Percentiles rank a stretch among this genome's conserved stretches.
These are phyloP conservation scores for Ursus arctos DNA, from an alignment of 2,113 vertebrate species.

Conservation along the genomic window DNA sequence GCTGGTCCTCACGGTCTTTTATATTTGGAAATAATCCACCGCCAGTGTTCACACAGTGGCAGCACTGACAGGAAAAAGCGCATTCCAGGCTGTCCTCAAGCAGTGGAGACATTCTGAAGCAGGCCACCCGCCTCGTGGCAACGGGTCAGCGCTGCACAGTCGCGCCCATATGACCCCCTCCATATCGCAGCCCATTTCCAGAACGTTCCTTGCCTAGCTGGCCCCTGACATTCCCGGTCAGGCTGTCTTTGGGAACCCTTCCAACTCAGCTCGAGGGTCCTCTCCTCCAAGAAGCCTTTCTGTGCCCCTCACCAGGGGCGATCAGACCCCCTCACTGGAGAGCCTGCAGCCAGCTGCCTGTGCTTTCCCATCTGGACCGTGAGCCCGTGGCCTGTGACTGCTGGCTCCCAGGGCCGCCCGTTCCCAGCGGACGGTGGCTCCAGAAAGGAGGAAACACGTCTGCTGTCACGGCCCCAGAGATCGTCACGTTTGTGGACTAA, in stretches of 20 bases:
- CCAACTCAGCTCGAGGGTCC: background rate
- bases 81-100: background rate
- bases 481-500: accelerated
- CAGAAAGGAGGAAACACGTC: background rate
- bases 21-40: background rate
- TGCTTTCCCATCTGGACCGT: accelerated
- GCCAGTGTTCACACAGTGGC: accelerated
- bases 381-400: background rate
- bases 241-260: background rate
- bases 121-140: background rate
- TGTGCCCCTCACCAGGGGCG: background rate
- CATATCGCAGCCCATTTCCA: accelerated
- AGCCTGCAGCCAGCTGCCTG: background rate
- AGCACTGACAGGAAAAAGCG: accelerated
- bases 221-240: background rate
- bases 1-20: background rate
- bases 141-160: background rate
- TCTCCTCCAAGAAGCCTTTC: background rate
- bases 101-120: background rate
- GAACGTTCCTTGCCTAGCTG: background rate
- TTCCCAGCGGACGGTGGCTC: background rate
- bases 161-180: background rate
- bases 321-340: accelerated
- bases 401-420: accelerated
- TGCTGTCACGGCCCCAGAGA: no score